phyloP scores from a whole-genome alignment of 2,888 invertebrate species.

The Ectobius pallidus region DNA sequence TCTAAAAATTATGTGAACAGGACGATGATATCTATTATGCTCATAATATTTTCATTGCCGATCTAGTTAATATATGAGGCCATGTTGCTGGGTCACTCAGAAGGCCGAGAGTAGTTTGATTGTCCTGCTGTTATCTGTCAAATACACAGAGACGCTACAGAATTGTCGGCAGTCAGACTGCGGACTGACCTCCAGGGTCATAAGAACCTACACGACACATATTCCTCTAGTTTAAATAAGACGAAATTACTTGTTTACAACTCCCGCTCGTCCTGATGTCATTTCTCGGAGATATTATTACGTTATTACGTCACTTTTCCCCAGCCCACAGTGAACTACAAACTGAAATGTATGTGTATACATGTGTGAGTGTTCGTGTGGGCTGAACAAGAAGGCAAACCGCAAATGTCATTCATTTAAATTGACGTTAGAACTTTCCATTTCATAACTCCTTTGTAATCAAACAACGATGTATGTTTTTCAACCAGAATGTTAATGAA shows the following conservation, averaged over 20 bases:
- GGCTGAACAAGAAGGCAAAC: too few relatives aligned
- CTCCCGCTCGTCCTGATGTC: conserved; percentile 11
- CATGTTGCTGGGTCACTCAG: neutral
- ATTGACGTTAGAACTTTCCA: too few relatives aligned
- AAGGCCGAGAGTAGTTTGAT: neutral
- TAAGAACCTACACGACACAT: neutral
- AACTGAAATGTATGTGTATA: neutral
- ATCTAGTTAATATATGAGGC: neutral
- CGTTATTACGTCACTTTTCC: neutral
- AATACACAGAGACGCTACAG: neutral
- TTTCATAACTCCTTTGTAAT: too few relatives aligned
- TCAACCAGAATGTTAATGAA: too few relatives aligned
- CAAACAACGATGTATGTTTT: too few relatives aligned
- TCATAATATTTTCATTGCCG: too few relatives aligned
- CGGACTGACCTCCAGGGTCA: neutral
- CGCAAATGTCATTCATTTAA: too few relatives aligned
- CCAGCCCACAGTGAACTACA: neutral
- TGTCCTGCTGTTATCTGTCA: neutral
- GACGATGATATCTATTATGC: too few relatives aligned
- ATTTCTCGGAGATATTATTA: conserved; percentile 2
- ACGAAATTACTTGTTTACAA: conserved; percentile 33
- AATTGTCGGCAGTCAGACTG: too few relatives aligned
- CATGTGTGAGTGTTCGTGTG: too few relatives aligned
- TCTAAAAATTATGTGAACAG: too few relatives aligned
- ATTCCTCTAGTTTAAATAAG: conserved; percentile 5